Evolutionary conservation across 2,888 invertebrate genomes (phyloP).

Genomic region (Acronicta psi): DNA sequence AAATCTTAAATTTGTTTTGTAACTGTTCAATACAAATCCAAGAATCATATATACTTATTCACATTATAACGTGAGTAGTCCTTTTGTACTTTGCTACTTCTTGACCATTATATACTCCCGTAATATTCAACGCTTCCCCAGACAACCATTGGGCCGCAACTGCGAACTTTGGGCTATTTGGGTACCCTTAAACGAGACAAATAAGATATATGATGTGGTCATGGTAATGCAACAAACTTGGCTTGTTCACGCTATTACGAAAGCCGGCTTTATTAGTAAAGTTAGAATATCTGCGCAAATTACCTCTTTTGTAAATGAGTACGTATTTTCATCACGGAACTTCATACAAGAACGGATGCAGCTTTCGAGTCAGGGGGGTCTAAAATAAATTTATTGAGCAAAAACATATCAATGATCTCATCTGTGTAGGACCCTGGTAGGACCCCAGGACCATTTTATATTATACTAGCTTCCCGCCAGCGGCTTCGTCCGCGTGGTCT

Average conservation of each 20-base stretch:
- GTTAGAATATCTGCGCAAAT: conserved; percentile 18
- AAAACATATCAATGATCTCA: too few relatives aligned
- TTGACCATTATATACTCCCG: conserved; percentile 12
- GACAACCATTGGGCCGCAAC: conserved; percentile 28
- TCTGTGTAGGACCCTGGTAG: too few relatives aligned
- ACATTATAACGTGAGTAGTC: not conserved
- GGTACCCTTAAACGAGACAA: conserved; percentile 29
- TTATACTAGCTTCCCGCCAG: too few relatives aligned
- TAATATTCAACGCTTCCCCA: conserved; percentile 36
- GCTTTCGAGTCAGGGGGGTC: too few relatives aligned
- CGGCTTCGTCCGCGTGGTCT: too few relatives aligned
- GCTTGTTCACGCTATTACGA: conserved; percentile 24
- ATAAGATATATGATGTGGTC: conserved; percentile 34
- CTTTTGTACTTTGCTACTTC: conserved; percentile 21
- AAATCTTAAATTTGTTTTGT: too few relatives aligned
- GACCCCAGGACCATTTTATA: too few relatives aligned
- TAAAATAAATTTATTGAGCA: too few relatives aligned
- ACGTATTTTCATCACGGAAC: conserved; percentile 10
- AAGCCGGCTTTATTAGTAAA: conserved; percentile 37
- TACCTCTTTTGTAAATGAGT: conserved; percentile 12
- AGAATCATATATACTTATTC: too few relatives aligned
- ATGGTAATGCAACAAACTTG: conserved; percentile 22
- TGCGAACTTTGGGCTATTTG: conserved; percentile 31
- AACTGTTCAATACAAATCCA: too few relatives aligned
- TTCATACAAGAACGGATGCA: not conserved